Evolutionary conservation across 92 coral and sea anemone genomes (phyloP), one percentile per base, ranked within the genome.

Genomic region (Scolanthus callimorphus): DNA sequence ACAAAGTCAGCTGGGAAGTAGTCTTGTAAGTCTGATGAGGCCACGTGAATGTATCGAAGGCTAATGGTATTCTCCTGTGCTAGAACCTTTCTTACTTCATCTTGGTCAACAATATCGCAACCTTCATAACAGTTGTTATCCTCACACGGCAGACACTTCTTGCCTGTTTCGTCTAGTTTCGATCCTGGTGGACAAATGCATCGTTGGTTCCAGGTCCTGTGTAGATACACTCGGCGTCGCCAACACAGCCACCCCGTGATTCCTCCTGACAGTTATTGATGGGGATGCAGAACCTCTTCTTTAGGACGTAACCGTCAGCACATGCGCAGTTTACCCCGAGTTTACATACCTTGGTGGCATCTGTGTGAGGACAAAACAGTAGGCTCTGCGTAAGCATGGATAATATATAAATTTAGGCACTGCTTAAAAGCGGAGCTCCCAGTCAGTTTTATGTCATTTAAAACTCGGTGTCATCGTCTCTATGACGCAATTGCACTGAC

Each of bases 141-240:
- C 26, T 57, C 49, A 25, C 83, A 76, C 51, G 13, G 47, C 4
- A 17, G 31, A 57, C 83, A 76, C 1, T 29, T 59, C 17, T 12
- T 25, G 48, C 83, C 83, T 27, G 69, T 59, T 52, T 39, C 15
- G 39, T 47, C 20, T 11, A 76, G 71, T 59, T 57, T 27, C 15
- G 23, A 70, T 2, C 79, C 83, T 28, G 79, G 63, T 9, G 79
- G 78, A 31, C 83, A 76, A 17, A n/a, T n/a, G n/a, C n/a, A n/a
- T n/a, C n/a, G n/a, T n/a, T n/a, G 9, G 79, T 70, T 6, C 65
- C 83, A 11, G 83, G 83, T 34, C 71, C 79, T 22, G 71, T 76
- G 79, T 58, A 76, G 41, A 76, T 51, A 39, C 83, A 76, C 56
- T 76, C 45, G 55, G 79, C 79, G 49, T 70, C 53, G 20, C 70